phyloP scores from a whole-genome alignment of 1,140 invertebrate species.

The Zeugodacus cucurbitae region DNA sequence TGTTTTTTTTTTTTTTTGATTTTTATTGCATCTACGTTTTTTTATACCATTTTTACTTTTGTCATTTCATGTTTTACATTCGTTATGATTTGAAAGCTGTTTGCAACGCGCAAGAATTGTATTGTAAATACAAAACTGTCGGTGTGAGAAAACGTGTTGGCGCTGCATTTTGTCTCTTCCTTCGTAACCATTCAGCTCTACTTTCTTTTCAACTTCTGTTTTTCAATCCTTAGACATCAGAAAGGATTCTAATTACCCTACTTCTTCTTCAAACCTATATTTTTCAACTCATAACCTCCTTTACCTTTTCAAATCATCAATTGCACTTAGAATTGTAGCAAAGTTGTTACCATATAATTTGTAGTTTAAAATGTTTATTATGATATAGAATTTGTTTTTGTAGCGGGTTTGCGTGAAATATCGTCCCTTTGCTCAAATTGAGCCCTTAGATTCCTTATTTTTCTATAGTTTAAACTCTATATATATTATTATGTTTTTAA shows the following conservation, averaged over 20 bases:
- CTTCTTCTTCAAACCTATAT: background rate
- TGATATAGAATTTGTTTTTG: too few species aligned
- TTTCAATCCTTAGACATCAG: too few species aligned
- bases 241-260: background rate
- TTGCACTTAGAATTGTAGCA: constrained; percentile 16
- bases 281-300: background rate
- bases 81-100: background rate
- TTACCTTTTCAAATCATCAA: constrained; percentile 16
- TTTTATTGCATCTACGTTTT: background rate
- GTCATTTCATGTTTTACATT: background rate
- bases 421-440: too few species aligned
- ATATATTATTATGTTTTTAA: too few species aligned
- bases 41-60: background rate
- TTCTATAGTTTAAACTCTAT: too few species aligned
- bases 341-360: background rate
- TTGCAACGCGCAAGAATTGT: background rate
- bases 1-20: background rate
- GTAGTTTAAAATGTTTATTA: background rate
- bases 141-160: background rate
- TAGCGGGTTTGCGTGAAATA: too few species aligned
- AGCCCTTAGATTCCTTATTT: too few species aligned
- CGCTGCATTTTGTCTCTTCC: constrained; percentile 43
- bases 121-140: too few species aligned
- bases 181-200: background rate
- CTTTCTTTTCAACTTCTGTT: background rate